Evolutionary conservation across 1,140 invertebrate species (phyloP).

Genomic region (Papilio aristodemus): DNA sequence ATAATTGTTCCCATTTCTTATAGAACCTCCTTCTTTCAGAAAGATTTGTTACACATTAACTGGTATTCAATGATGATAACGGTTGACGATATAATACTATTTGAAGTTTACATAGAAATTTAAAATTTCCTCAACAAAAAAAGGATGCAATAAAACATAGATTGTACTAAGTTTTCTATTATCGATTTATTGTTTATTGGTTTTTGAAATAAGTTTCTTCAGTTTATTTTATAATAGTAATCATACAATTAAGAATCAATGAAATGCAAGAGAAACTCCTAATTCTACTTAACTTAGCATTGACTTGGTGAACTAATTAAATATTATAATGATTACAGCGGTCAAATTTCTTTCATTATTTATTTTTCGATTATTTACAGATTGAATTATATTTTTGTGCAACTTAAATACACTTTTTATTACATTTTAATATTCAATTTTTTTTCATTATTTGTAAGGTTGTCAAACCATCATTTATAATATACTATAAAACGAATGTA

Average conservation of each 20-base stretch:
- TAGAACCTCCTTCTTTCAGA: too few relatives aligned
- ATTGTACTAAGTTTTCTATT: constrained; percentile 75
- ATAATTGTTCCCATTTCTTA: too few relatives aligned
- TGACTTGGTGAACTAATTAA: constrained; percentile 60
- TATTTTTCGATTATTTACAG: constrained; percentile 43
- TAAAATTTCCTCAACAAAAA: not conserved
- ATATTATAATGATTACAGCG: constrained; percentile 49
- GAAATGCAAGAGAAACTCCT: constrained; percentile 74
- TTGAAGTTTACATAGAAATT: too few relatives aligned
- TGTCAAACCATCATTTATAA: too few relatives aligned
- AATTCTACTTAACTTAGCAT: constrained; percentile 73
- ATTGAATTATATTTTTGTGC: constrained; percentile 36
- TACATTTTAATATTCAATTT: constrained; percentile 4
- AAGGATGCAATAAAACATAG: constrained; percentile 60
- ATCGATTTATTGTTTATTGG: constrained; percentile 77
- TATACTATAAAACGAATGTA: too few relatives aligned
- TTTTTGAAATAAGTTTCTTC: constrained; percentile 73
- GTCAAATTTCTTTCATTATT: constrained; percentile 43
- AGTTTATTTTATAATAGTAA: constrained; percentile 66
- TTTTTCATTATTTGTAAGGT: not conserved
- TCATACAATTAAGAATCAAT: constrained; percentile 72
- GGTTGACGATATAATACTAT: too few relatives aligned
- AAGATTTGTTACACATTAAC: too few relatives aligned
- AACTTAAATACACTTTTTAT: not conserved
- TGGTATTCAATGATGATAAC: too few relatives aligned